Base-by-base conservation (phyloP, 2,113 vertebrate species). In the Dicrurus megarhynchus region DNA sequence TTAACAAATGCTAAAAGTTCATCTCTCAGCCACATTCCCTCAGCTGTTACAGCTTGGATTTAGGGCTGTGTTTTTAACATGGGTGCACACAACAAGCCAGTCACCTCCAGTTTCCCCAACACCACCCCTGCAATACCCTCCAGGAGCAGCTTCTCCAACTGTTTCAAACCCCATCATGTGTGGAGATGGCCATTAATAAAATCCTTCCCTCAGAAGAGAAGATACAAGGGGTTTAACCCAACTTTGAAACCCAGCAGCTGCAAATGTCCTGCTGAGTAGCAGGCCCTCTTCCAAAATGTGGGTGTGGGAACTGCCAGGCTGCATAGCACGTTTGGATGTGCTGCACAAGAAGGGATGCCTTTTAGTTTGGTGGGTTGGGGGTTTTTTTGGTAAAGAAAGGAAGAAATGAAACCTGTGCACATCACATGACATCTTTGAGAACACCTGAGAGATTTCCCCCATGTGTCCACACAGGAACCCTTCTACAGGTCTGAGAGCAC, bases 141-240 rank as follows among this genome's bases (percentile, higher is more conserved):
- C 81, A 26, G 44, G 2, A 82, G 60, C 8, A 3, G 23, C 24
- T 46, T 55, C 39, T 81, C 59, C 49, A 35, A 19, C 8, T 0
- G 0, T 56, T 68, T 12, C 46, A 64, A 73, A 83, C 11, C 32
- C 60, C 35, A 27, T 13, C 16, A 13, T 22, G 0, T 0, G 22
- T 35, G 55, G 63, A 89, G 50, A 35, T 11, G 27, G 23, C 21
- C 41, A 46, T 63, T 10, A 57, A 39, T 8, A 74, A 86, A 90
- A 84, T 23, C n/a, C 39, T 59, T 11, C 37, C 35, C 73, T 63
- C 68, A 42, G 32, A 76, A 26, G 14, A 70, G 37, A 21, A 80
- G n/a, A 37, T 32, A 57, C 22, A 70, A 84, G 32, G 37, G 16
- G 9, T 84, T 88, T 57, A 95, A 70, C 33, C n/a, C 42, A 86